Base-by-base conservation (phyloP, 30 jellyfish, hydroid and myxozoan species). In the Phacellophora camtschatica region DNA sequence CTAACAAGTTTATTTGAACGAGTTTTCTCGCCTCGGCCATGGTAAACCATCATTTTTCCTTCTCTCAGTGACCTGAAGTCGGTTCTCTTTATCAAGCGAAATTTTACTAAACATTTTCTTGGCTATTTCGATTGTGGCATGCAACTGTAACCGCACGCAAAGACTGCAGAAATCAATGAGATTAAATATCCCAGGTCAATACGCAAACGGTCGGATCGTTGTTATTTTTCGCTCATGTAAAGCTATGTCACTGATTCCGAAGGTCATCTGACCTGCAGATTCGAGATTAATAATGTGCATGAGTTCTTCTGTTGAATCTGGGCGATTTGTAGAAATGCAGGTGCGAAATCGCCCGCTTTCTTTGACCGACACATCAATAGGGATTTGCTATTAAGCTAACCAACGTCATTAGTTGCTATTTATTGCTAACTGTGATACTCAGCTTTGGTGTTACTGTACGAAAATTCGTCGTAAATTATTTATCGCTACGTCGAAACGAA, bases 231-330 rank as follows among this genome's bases (percentile, higher is more conserved):
- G 35, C 83, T 62, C 91, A 64, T 65, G 77, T 80, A 55, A 39
- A 62, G 84, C 84, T 45, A 64, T 80, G 89, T 64, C 91, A 66
- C 57, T 69, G 91, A 43, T 80, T 80, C 66, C 65, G 65, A 80
- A 80, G 91, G 91, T 80, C 91, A 80, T 12, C 62, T 80, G 91
- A 80, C 91, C 91, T 80, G 66, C 91, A 42, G 77, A 46, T 69
- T 70, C 59, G 68, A 25, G 91, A 80, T 80, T 80, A 80, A 16
- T 53, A 22, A 33, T 65, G 82, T 66, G 84, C 77, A 49, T 62
- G 84, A 35, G 84, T 65, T 80, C 83, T 51, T 53, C 84, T 23
- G 41, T n/a, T 64, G 67, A 32, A 48, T 66, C 50, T 71, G 49
- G 84, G 54, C 77, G 91, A 80, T 80, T 80, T 80, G 65, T 41